Conservation (phyloP, 2,797 vertebrate genomes). For the Clarias laeviceps region DNA sequence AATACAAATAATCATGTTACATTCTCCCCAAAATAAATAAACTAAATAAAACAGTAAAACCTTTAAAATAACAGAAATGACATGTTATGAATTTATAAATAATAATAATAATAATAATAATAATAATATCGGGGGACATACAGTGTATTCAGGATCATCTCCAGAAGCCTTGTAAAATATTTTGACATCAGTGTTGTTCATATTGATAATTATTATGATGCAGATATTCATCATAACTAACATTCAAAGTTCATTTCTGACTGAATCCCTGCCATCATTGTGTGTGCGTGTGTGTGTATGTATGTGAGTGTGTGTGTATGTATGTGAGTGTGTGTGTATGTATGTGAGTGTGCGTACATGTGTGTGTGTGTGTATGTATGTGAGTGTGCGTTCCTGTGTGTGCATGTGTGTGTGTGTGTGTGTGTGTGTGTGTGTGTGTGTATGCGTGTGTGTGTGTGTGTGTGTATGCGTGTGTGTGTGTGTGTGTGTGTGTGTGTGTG, state of each 20-base stretch:
- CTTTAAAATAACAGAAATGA: not conserved
- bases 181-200: not conserved
- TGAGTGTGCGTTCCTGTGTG: conserved; percentile 31
- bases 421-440: conserved; percentile 55
- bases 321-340: conserved; percentile 67
- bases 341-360: conserved; percentile 52
- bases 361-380: conserved; percentile 66
- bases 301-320: conserved; percentile 70
- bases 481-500: no score
- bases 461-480: no score
- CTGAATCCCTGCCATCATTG: not conserved
- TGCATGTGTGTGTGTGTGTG: conserved; percentile 72
- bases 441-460: conserved; percentile 69
- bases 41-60: not conserved
- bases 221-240: not conserved
- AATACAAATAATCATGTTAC: not conserved
- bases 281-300: conserved; percentile 49
- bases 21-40: no score
- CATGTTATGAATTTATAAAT: not conserved
- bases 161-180: not conserved
- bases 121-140: not conserved
- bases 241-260: not conserved
- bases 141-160: not conserved
- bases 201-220: not conserved
- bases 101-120: not conserved